A percentile compares a stretch with the other conserved stretches of the same genome.
These are phyloP conservation scores for Actinernus sp. DNA, from an alignment of 92 coral and sea anemone genomes.

Conservation along the genomic window DNA sequence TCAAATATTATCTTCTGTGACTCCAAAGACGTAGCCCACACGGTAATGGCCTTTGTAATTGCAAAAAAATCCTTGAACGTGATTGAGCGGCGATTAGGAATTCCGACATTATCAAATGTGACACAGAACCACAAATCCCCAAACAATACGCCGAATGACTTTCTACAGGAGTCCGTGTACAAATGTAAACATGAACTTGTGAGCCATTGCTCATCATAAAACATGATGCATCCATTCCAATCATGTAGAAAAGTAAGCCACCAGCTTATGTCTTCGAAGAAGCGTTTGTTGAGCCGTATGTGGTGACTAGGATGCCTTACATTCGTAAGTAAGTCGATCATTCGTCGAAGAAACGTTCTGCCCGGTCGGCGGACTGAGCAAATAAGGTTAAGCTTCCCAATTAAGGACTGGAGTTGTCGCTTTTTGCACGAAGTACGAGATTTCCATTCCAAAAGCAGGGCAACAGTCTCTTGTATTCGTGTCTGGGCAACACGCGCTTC, in stretches of 20 bases:
- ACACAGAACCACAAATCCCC: constrained; percentile 36
- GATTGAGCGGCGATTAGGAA: constrained; percentile 11
- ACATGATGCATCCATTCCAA: constrained; percentile 58
- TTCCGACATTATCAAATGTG: constrained; percentile 10
- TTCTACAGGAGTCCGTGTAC: constrained; percentile 46
- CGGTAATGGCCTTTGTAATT: constrained; percentile 11
- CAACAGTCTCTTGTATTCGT: constrained; percentile 22
- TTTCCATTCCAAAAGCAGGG: constrained; percentile 18
- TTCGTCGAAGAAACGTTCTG: constrained; percentile 47
- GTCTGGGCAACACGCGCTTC: constrained; percentile 21
- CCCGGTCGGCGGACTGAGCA: constrained; percentile 60
- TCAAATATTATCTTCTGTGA: constrained; percentile 11
- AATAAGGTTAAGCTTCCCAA: constrained; percentile 46
- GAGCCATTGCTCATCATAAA: constrained; percentile 32
- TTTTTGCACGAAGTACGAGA: constrained; percentile 27
- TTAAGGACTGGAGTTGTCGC: constrained; percentile 56
- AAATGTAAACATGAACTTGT: constrained; percentile 33
- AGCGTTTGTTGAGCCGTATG: constrained; percentile 37
- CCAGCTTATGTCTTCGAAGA: constrained; percentile 50
- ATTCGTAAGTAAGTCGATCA: constrained; percentile 45
- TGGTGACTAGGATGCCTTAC: constrained; percentile 35
- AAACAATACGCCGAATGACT: constrained; percentile 42
- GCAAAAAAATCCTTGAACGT: constrained; percentile 20
- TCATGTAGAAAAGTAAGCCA: constrained; percentile 52
- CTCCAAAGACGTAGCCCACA: constrained; percentile 8